Evolutionary conservation across 2,888 invertebrate species (phyloP).

Genomic region (Aleiodes leptofemur): DNA sequence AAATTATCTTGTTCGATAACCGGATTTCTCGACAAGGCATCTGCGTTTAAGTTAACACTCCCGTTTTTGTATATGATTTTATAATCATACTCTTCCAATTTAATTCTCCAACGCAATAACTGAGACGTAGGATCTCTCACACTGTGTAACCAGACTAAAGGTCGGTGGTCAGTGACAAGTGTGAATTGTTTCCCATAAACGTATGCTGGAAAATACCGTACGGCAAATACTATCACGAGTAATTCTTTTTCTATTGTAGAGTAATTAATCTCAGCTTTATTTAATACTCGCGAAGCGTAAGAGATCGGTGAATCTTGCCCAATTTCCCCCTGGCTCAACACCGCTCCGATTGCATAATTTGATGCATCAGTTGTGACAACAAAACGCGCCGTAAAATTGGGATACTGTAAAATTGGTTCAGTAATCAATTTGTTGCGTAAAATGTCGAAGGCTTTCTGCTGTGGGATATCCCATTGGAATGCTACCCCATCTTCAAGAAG

Average conservation of each 20-base stretch:
- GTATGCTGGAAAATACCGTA: conserved; percentile 36
- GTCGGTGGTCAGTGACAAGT: conserved; percentile 34
- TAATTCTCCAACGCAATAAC: not conserved
- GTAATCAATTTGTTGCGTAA: conserved; percentile 46
- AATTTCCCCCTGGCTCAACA: conserved; percentile 62
- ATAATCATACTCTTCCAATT: conserved; percentile 32
- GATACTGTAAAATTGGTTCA: conserved; percentile 33
- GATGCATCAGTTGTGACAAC: conserved; percentile 49
- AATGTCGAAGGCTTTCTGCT: conserved; percentile 45
- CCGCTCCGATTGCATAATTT: conserved; percentile 53
- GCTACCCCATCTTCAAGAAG: conserved; percentile 37
- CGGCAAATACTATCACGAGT: conserved; percentile 24
- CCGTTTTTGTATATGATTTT: conserved; percentile 29
- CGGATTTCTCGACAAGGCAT: conserved; percentile 37
- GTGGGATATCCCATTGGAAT: conserved; percentile 40
- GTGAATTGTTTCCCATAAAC: conserved; percentile 33
- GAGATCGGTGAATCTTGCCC: conserved; percentile 44
- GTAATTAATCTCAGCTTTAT: conserved; percentile 7
- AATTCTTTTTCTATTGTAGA: conserved; percentile 37
- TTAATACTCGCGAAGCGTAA: conserved; percentile 12
- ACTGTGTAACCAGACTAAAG: not conserved
- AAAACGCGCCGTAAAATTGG: conserved; percentile 34
- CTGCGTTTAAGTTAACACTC: conserved; percentile 14
- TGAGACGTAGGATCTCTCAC: not conserved
- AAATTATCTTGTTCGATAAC: not conserved